Conservation (phyloP, 1,140 invertebrate genomes). For the Brachystomella parvula region DNA sequence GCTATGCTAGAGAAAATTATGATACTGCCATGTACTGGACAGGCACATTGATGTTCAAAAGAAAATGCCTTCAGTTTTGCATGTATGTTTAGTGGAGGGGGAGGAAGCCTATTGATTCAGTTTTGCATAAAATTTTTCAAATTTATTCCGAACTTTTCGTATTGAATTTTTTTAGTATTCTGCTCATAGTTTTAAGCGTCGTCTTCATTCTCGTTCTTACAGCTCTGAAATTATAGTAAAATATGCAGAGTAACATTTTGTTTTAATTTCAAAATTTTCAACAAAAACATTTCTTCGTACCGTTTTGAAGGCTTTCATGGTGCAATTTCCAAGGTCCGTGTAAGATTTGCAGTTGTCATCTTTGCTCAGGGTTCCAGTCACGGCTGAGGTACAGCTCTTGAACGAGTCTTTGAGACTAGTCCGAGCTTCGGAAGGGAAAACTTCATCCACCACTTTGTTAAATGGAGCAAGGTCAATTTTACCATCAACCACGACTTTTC, state of each 20-base stretch:
- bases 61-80: not conserved
- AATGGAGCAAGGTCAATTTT: not conserved
- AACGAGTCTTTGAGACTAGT: not conserved
- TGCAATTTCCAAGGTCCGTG: not conserved
- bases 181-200: conserved; percentile 2
- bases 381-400: not conserved
- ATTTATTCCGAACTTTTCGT: not conserved
- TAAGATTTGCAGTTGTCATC: not conserved
- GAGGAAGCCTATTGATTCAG: not conserved
- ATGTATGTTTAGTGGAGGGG: not conserved
- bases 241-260: conserved; percentile 48
- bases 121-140: not conserved
- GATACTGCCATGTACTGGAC: not conserved
- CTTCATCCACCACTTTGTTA: not conserved
- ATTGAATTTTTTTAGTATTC: not conserved
- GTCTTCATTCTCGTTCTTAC: conserved; percentile 23
- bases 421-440: not conserved
- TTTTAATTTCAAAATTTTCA: conserved; percentile 46
- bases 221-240: conserved; percentile 25
- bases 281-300: not conserved
- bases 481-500: not conserved
- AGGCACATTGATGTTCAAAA: not conserved
- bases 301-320: not conserved
- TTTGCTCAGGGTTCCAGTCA: not conserved
- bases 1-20: not conserved